phyloP scores from a whole-genome alignment of 2,113 vertebrate species.

The Nibea coibor region DNA sequence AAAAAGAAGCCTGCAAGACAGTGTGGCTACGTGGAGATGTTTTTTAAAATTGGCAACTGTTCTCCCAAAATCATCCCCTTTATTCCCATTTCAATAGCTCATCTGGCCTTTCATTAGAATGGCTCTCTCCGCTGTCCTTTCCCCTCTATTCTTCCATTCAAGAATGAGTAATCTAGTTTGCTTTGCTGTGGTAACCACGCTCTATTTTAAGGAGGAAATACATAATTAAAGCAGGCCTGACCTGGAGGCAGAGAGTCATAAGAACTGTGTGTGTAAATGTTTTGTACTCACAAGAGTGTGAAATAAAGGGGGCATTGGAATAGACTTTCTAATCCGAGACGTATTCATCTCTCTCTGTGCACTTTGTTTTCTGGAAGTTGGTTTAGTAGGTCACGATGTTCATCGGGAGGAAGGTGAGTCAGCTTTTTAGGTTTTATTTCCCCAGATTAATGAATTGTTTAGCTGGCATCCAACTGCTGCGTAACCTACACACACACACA shows the following conservation, averaged over 20 bases:
- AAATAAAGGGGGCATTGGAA: neutral
- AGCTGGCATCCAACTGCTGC: conserved; percentile 38
- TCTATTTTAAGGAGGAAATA: conserved; percentile 77
- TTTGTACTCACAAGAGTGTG: neutral
- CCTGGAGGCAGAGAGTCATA: conserved; percentile 56
- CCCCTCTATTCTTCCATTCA: conserved; percentile 53
- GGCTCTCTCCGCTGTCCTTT: conserved; percentile 7
- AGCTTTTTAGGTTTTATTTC: conserved; percentile 59
- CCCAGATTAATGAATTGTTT: conserved; percentile 62
- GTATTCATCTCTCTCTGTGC: neutral
- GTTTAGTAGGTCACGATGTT: conserved; percentile 43
- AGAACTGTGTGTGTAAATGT: conserved; percentile 20
- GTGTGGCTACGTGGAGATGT: neutral
- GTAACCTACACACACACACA: conserved; percentile 29
- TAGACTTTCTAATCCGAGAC: conserved; percentile 19
- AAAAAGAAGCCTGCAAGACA: neutral
- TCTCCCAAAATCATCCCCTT: conserved; percentile 9
- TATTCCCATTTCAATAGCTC: conserved; percentile 34
- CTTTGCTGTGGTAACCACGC: conserved; percentile 60
- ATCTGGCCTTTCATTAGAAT: conserved; percentile 18
- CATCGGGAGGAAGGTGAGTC: conserved; percentile 39
- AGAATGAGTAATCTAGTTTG: conserved; percentile 73
- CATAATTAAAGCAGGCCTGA: conserved; percentile 79
- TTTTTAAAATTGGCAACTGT: conserved; percentile 32
- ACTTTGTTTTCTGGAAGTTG: conserved; percentile 19